Percentiles rank a stretch among this genome's conserved stretches.
Evolutionary conservation across 2,888 invertebrate genomes (phyloP).

Genomic region (Synanthedon andrenaeformis): DNA sequence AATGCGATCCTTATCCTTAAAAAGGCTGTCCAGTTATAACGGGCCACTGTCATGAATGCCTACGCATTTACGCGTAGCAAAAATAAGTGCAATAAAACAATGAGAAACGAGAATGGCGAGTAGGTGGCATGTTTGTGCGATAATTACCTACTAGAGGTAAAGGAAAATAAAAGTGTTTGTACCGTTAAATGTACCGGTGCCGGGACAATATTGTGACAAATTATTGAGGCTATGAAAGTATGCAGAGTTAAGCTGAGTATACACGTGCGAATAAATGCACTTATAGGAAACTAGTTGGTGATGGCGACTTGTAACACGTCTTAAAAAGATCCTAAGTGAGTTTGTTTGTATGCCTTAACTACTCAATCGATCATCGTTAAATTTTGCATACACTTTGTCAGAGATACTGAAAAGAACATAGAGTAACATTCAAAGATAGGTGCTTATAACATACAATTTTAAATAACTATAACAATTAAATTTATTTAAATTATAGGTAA

Average conservation of each 20-base stretch:
- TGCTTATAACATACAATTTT: no score
- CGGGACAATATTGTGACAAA: slow-evolving; percentile 32
- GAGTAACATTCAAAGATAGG: no score
- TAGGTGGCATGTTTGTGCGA: slow-evolving; percentile 6
- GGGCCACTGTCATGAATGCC: not conserved
- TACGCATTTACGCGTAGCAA: not conserved
- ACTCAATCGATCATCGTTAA: no score
- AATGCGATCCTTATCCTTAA: not conserved
- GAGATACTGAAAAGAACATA: no score
- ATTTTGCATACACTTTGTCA: no score
- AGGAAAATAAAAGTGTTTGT: slow-evolving; percentile 27
- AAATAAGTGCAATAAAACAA: not conserved
- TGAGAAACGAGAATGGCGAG: not conserved
- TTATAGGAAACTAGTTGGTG: no score
- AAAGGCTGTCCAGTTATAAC: slow-evolving; percentile 1
- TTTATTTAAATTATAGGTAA: no score
- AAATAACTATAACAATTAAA: no score
- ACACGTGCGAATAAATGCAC: not conserved
- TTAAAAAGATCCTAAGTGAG: no score
- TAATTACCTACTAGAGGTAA: slow-evolving; percentile 31
- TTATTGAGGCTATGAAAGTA: slow-evolving; percentile 16
- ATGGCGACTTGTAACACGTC: no score
- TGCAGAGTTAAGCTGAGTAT: not conserved
- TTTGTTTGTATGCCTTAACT: no score
- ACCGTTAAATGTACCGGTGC: slow-evolving; percentile 42